phyloP scores from a whole-genome alignment of 1,140 invertebrate genomes.

The Zophobas atratus region DNA sequence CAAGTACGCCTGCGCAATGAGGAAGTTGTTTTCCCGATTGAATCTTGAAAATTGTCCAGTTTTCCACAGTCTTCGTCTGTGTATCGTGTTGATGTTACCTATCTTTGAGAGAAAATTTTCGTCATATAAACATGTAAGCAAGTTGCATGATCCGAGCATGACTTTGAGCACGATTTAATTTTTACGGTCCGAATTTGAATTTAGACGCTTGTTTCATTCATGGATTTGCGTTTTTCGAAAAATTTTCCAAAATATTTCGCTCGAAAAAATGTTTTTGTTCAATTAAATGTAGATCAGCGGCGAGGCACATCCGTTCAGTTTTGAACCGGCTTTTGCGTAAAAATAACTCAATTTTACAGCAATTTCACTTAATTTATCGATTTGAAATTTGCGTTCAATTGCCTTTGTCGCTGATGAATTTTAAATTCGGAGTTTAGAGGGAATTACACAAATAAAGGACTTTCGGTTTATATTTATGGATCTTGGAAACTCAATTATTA shows the following conservation, averaged over 20 bases:
- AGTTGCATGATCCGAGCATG: background rate
- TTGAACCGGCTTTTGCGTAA: background rate
- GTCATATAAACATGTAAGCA: slow-evolving; percentile 36
- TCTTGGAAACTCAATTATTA: slow-evolving; percentile 13
- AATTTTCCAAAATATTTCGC: background rate
- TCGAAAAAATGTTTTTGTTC: slow-evolving; percentile 20
- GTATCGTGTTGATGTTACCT: slow-evolving; percentile 39
- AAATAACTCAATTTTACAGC: slow-evolving; percentile 5
- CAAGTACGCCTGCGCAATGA: slow-evolving; percentile 57
- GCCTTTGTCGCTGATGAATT: background rate
- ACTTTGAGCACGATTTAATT: background rate
- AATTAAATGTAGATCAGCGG: slow-evolving; percentile 7
- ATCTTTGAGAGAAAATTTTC: slow-evolving; percentile 34
- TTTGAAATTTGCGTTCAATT: slow-evolving; percentile 29
- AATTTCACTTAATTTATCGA: background rate
- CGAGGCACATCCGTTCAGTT: background rate
- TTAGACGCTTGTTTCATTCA: slow-evolving; percentile 29
- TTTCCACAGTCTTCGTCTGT: slow-evolving; percentile 40
- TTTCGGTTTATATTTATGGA: slow-evolving; percentile 4
- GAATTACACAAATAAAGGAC: background rate
- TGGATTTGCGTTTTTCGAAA: background rate
- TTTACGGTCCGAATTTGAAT: background rate
- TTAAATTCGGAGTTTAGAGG: background rate
- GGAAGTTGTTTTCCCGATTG: slow-evolving; percentile 45
- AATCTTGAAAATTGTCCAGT: slow-evolving; percentile 45